Base-by-base conservation (phyloP, 2,113 vertebrate species). In the Panthera leo region DNA sequence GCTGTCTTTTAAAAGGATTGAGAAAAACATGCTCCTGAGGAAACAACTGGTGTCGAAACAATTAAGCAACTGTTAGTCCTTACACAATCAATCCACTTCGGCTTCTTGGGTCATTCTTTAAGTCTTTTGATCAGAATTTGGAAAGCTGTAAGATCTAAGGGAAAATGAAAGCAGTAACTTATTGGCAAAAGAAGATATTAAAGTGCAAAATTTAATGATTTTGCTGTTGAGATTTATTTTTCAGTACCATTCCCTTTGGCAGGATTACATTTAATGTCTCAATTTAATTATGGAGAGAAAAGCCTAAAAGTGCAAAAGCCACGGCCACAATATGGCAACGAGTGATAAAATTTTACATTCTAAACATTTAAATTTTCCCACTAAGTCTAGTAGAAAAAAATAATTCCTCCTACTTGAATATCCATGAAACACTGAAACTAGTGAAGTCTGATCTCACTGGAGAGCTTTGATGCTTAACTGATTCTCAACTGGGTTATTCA, bases 341-440 rank as follows among this genome's bases (percentile, higher is more conserved):
- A 95, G 84, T 58, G 53, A 67, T 97, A 97, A 98, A 98, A 80
- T 91, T 91, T 96, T 90, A 97, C 63, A 97, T 73, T 96, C 53
- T 97, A 97, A 98, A 98, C 67, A 97, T 97, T 98, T 97, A 95
- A 97, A 96, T 98, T 98, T 97, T 95, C 92, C 96, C 86, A 96
- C 96, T 98, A 98, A 97, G 71, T 95, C 85, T 92, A 88, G 92
- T 98, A 70, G 92, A 96, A 84, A 96, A 98, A 98, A 98, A 95
- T 98, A 95, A 96, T 97, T 95, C 53, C 94, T 89, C 89, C 45
- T 94, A 82, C 94, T 94, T 91, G 95, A 85, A 98, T 92, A 78
- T 71, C 89, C 95, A 96, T 34, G 75, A 95, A 95, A 96, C 19
- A 70, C 19, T 82, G 80, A 83, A 96, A 95, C 90, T 78, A 95